A percentile compares a stretch with the other conserved stretches of the same genome.
phyloP scores from a whole-genome alignment of 2,888 invertebrate genomes.

The Stenodera caucasica region DNA sequence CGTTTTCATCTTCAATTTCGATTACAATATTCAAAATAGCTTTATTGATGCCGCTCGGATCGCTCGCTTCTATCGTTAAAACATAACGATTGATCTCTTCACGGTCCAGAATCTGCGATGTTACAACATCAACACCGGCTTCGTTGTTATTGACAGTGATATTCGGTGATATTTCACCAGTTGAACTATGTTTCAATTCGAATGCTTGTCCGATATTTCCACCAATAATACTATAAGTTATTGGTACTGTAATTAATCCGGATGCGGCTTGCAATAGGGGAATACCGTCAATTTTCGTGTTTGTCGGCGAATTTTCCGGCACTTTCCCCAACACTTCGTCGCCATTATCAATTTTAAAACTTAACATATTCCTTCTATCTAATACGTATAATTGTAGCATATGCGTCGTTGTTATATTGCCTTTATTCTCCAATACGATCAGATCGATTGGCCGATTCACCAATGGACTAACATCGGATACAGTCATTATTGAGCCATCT shows the following conservation, averaged over 20 bases:
- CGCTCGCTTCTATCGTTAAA: slow-evolving; percentile 78
- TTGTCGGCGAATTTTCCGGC: slow-evolving; percentile 74
- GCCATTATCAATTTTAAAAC: slow-evolving; percentile 67
- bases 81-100: slow-evolving; percentile 74
- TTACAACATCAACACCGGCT: slow-evolving; percentile 74
- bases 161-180: slow-evolving; percentile 55
- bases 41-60: slow-evolving; percentile 77
- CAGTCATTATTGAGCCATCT: slow-evolving; percentile 90
- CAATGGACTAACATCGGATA: slow-evolving; percentile 79
- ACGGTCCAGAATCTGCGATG: slow-evolving; percentile 75
- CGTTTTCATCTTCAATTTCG: slow-evolving; percentile 83
- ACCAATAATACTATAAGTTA: slow-evolving; percentile 78
- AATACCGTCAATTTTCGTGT: slow-evolving; percentile 71
- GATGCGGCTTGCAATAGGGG: slow-evolving; percentile 73
- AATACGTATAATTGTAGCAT: slow-evolving; percentile 80
- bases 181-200: slow-evolving; percentile 66
- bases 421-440: slow-evolving; percentile 78
- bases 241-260: slow-evolving; percentile 65
- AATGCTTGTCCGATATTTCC: slow-evolving; percentile 77
- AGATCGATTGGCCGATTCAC: slow-evolving; percentile 80
- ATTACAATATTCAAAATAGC: slow-evolving; percentile 78
- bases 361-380: slow-evolving; percentile 79
- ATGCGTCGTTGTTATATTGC: slow-evolving; percentile 78
- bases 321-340: slow-evolving; percentile 71
- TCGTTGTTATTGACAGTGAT: slow-evolving; percentile 57